These are phyloP conservation scores for Amphiprion clarkii DNA, from an alignment of 2,797 vertebrate species.

Conservation along the genomic window DNA sequence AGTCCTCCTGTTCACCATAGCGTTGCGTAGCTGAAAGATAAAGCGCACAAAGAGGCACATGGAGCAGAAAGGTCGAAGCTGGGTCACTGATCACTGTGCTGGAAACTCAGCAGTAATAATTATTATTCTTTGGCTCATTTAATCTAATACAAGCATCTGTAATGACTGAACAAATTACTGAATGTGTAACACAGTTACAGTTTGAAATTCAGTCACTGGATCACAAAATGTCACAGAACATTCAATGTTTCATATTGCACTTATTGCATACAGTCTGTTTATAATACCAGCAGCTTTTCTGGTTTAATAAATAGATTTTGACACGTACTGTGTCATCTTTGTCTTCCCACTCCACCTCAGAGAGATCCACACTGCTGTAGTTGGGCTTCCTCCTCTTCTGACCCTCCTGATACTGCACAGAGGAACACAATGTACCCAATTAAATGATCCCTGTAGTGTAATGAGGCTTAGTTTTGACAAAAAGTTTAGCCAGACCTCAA, in stretches of 20 bases:
- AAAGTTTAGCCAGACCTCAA: slow-evolving; percentile 18
- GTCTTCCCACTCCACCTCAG: slow-evolving; percentile 99
- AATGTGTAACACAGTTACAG: background rate
- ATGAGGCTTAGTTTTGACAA: slow-evolving; percentile 29
- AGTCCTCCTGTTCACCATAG: slow-evolving; percentile 98
- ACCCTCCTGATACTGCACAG: slow-evolving; percentile 92
- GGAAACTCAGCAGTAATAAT: slow-evolving; percentile 17
- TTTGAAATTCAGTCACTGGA: background rate
- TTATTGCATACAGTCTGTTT: background rate
- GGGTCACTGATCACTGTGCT: slow-evolving; percentile 28
- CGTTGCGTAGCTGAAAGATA: slow-evolving; percentile 91
- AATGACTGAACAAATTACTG: slow-evolving; percentile 18
- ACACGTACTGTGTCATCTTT: slow-evolving; percentile 93
- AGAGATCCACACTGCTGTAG: slow-evolving; percentile 98
- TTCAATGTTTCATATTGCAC: slow-evolving; percentile 1
- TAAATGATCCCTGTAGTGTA: slow-evolving; percentile 36
- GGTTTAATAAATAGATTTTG: background rate
- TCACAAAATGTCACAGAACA: slow-evolving; percentile 17
- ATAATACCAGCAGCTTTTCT: background rate
- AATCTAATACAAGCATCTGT: background rate
- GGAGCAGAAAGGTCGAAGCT: slow-evolving; percentile 1
- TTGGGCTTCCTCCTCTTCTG: slow-evolving; percentile 96
- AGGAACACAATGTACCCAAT: slow-evolving; percentile 56
- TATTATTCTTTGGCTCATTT: background rate
- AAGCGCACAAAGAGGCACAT: slow-evolving; percentile 17